These are phyloP conservation scores for Equus przewalskii DNA, from an alignment of 2,113 vertebrate species.

Conservation along the genomic window DNA sequence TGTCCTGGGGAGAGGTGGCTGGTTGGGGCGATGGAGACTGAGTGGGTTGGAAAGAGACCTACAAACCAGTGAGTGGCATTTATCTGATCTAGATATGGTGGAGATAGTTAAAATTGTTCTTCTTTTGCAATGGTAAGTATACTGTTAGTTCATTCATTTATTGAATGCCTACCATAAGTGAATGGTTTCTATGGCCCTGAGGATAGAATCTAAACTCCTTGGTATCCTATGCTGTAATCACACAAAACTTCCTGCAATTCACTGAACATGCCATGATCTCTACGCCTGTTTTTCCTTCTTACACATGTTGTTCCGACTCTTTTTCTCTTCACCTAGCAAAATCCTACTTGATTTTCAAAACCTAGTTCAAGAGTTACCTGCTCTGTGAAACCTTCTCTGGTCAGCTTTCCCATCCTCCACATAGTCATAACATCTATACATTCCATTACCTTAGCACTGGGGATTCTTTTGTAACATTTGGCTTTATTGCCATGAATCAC, in stretches of 20 bases:
- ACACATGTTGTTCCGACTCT: not conserved
- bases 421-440: not conserved
- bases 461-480: not conserved
- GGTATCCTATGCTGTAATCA: not conserved
- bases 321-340: not conserved
- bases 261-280: not conserved
- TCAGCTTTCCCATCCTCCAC: not conserved
- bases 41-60: not conserved
- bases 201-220: not conserved
- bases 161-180: not conserved
- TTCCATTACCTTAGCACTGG: not conserved
- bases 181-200: not conserved
- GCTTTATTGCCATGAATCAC: not conserved
- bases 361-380: not conserved
- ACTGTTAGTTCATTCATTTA: not conserved
- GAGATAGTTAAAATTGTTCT: not conserved
- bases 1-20: not conserved
- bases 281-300: not conserved
- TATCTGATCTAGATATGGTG: not conserved
- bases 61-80: not conserved
- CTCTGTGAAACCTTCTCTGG: not conserved
- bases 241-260: not conserved
- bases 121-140: not conserved
- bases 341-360: conserved; percentile 22
- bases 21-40: not conserved